Conservation (phyloP, 1,140 invertebrate species). For the Brachionus paranguensis region DNA sequence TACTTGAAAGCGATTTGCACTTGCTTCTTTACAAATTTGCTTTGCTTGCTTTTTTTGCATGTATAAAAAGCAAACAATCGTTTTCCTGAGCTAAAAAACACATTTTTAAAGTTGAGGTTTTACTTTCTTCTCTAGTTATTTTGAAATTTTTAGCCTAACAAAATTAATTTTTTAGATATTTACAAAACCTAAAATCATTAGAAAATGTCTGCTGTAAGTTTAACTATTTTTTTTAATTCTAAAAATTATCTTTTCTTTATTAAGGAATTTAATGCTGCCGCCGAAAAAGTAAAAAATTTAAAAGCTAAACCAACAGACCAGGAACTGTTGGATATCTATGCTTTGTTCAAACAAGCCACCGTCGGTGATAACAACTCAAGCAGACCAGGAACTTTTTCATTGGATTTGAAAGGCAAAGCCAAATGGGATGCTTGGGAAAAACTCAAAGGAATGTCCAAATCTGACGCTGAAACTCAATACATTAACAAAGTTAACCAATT, state of each 20-base stretch:
- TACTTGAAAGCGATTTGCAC: not conserved
- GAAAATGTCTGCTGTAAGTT: slow-evolving; percentile 33
- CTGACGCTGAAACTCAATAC: slow-evolving; percentile 53
- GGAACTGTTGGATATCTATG: slow-evolving; percentile 61
- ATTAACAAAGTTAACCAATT: slow-evolving; percentile 50
- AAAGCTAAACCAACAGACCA: slow-evolving; percentile 59
- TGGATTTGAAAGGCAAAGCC: slow-evolving; percentile 61
- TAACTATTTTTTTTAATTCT: not conserved
- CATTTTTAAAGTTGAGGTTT: not conserved
- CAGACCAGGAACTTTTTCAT: slow-evolving; percentile 60
- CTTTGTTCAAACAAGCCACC: slow-evolving; percentile 62
- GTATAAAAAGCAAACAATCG: not conserved
- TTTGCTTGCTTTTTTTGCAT: not conserved
- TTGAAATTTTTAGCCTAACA: not conserved
- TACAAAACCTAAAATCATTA: not conserved
- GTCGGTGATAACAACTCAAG: slow-evolving; percentile 57
- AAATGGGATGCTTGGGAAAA: slow-evolving; percentile 64
- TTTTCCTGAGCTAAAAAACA: not conserved
- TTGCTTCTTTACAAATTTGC: not conserved
- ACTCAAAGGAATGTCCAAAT: slow-evolving; percentile 56
- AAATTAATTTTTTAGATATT: slow-evolving; percentile 1
- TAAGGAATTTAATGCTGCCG: slow-evolving; percentile 32
- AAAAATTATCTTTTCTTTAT: not conserved
- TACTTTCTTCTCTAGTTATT: not conserved
- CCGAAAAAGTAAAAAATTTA: slow-evolving; percentile 50